phyloP scores from a whole-genome alignment of 1,140 invertebrate species.

The Anthonomus grandis region DNA sequence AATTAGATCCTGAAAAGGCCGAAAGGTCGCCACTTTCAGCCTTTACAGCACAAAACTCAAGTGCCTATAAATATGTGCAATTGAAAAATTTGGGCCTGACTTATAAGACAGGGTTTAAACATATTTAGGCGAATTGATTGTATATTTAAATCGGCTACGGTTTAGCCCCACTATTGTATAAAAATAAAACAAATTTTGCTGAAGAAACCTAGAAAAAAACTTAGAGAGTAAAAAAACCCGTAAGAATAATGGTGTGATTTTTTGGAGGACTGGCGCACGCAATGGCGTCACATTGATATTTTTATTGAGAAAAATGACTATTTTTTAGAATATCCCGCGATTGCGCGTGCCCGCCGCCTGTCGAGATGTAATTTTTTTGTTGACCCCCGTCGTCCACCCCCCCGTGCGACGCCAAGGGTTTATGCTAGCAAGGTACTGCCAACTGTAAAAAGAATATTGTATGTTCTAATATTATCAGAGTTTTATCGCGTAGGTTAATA shows the following conservation, averaged over 20 bases:
- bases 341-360: slow-evolving; percentile 22
- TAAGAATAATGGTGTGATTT: slow-evolving; percentile 19
- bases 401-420: slow-evolving; percentile 39
- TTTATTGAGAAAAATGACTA: slow-evolving; percentile 9
- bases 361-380: slow-evolving; percentile 36
- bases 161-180: slow-evolving; percentile 29
- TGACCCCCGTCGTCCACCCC: slow-evolving; percentile 39
- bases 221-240: slow-evolving; percentile 21
- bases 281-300: slow-evolving; percentile 10
- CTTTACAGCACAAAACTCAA: slow-evolving; percentile 38
- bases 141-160: slow-evolving; percentile 35
- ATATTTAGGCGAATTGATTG: slow-evolving; percentile 37
- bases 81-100: slow-evolving; percentile 45
- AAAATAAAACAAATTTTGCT: slow-evolving; percentile 18
- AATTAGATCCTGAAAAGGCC: background rate
- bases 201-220: slow-evolving; percentile 25
- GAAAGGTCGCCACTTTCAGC: slow-evolving; percentile 6
- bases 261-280: slow-evolving; percentile 7
- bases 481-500: slow-evolving; percentile 43
- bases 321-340: slow-evolving; percentile 5
- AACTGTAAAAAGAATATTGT: slow-evolving; percentile 47
- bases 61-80: slow-evolving; percentile 47
- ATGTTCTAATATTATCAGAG: slow-evolving; percentile 40
- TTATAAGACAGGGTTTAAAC: slow-evolving; percentile 44
- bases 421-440: slow-evolving; percentile 48